Evolutionary conservation across 2,888 invertebrate genomes (phyloP).

Genomic region (Diachrysia chrysitis): DNA sequence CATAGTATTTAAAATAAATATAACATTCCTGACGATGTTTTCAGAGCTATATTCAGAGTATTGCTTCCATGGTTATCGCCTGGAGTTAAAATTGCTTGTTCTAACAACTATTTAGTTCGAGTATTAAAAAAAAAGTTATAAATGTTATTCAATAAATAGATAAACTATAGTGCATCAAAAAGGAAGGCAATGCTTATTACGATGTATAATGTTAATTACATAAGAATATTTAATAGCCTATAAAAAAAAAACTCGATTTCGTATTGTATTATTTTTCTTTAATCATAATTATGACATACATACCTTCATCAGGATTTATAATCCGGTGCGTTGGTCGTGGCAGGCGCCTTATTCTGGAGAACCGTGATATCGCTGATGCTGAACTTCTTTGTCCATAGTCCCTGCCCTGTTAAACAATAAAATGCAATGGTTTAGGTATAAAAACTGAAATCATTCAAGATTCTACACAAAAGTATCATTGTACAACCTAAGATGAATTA

Average conservation of each 20-base stretch:
- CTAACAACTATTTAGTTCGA: background rate
- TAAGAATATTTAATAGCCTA: too few species aligned
- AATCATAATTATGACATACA: background rate
- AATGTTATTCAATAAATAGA: too few species aligned
- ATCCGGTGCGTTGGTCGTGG: slow-evolving; percentile 78
- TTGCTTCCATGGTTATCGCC: background rate
- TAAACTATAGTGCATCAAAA: too few species aligned
- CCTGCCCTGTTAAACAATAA: slow-evolving; percentile 69
- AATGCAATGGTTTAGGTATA: background rate
- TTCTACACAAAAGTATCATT: too few species aligned
- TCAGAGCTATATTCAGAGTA: background rate
- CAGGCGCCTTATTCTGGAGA: slow-evolving; percentile 80
- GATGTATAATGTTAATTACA: too few species aligned
- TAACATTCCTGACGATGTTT: background rate
- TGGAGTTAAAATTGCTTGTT: background rate
- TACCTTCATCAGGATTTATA: slow-evolving; percentile 83
- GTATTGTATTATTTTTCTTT: too few species aligned
- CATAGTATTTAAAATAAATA: too few species aligned
- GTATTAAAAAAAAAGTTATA: too few species aligned
- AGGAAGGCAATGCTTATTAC: too few species aligned
- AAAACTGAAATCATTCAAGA: too few species aligned
- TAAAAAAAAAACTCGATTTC: too few species aligned
- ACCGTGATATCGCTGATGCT: slow-evolving; percentile 75
- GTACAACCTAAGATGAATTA: too few species aligned
- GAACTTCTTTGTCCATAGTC: slow-evolving; percentile 73